Evolutionary conservation across 1,140 invertebrate species (phyloP), one percentile per base, ranked within the genome.

Genomic region (Pantala flavescens): DNA sequence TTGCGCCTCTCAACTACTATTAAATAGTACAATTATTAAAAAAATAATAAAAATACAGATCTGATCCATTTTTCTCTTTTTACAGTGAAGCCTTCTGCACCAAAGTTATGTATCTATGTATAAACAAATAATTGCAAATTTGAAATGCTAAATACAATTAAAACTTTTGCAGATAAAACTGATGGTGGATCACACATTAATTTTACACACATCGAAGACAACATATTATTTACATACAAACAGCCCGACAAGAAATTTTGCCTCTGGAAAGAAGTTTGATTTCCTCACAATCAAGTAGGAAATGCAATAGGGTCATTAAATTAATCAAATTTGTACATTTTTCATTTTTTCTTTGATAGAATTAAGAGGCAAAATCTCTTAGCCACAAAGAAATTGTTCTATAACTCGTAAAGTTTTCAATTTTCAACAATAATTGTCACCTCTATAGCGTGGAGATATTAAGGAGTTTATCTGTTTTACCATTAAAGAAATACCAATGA

Each of bases 11-110:
- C 16, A 21, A 12, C 49, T 63, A 21, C 49, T 63, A 63, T 63
- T 63, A 63, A 63, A 63, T 63, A 63, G 49, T 63, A 63, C 16
- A 63, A 63, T 36, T 36, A 36, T 36, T 63, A 63, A 63, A 63
- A 63, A 63, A 63, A 63, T 63, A 63, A 63, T 63, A 63, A 63
- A 63, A 63, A 63, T 63, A 63, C 49, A 63, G 49, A 63, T 63
- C 49, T 63, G 49, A 63, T 63, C 49, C 49, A 63, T 63, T 63
- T 63, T 63, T 63, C 49, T 63, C 49, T 63, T 21, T 63, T 63
- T 63, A 63, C 49, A 63, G n/a, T 21, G 49, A 63, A 63, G 49
- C 49, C 3, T 63, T 63, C 14, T 63, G 49, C 49, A 63, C 49
- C 49, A 3, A 63, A 21, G 49, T 19, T 63, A 63, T 63, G 16